Base-by-base conservation (phyloP, 2,113 vertebrate genomes). In the Orthonyx spaldingii region DNA sequence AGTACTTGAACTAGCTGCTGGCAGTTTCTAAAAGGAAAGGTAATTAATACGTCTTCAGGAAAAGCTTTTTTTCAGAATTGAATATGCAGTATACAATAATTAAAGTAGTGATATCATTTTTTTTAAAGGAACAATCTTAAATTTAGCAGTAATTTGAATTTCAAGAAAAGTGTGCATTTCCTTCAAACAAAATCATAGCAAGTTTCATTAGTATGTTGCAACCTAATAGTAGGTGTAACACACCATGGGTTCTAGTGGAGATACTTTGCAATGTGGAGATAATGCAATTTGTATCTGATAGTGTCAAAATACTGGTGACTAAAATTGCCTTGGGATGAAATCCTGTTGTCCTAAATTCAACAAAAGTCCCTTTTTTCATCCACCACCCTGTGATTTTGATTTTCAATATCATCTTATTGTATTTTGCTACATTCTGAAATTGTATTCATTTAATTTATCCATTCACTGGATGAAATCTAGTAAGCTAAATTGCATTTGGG, bases 11-110 rank as follows among this genome's bases (percentile, higher is more conserved):
- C 88, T 95, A 88, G 77, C 90, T 77, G 47, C 79, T 92, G 74
- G 92, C 95, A 91, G 41, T 84, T 96, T 93, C 84, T 87, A 86
- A 97, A 96, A 81, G 32, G 84, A 95, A 95, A 96, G 87, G 86
- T 96, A 96, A 97, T 98, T 97, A 96, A 94, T 68, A 88, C 37
- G 65, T 93, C 91, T 94, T 96, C 56, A 65, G 94, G 47, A 97
- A 93, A 95, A 94, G 56, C 37, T 75, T 35, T 81, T 77, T 84
- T 87, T 33, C 56, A 46, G 33, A 93, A 68, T 3, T 70, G 81
- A 93, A 77, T 93, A 26, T 79, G 68, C 56, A 68, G 83, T 87
- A 63, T 65, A 85, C 44, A 33, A 49, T 82, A 93, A 94, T 93
- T 94, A 85, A n/a, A 72, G 84, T 17, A 60, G 55, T 47, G 11